Evolutionary conservation across 2,888 invertebrate genomes (phyloP).

Genomic region (Catocala sponsa): DNA sequence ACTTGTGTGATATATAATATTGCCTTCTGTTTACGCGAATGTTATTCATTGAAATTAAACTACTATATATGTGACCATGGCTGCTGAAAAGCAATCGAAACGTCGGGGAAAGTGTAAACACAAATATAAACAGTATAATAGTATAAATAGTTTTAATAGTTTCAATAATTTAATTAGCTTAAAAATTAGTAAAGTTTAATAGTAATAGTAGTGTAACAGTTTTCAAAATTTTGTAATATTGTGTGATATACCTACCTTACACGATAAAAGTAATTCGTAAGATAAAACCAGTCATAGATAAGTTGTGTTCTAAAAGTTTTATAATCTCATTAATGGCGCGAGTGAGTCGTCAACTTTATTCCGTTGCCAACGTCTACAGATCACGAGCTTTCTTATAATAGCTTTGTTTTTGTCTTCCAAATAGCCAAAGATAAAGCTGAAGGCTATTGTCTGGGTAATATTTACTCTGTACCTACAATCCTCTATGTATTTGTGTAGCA

Average conservation of each 20-base stretch:
- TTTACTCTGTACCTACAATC: conserved; percentile 39
- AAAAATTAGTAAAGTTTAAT: no score
- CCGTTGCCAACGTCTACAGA: conserved; percentile 48
- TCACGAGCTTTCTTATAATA: conserved; percentile 68
- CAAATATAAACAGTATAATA: no score
- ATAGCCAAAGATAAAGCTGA: conserved; percentile 66
- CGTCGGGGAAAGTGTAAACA: no score
- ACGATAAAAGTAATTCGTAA: conserved; percentile 37
- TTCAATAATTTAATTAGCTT: no score
- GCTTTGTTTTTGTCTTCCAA: conserved; percentile 75
- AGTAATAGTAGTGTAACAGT: no score
- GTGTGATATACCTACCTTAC: conserved; percentile 28
- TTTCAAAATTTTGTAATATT: no score
- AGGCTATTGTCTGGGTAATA: conserved; percentile 57
- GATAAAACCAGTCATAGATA: conserved; percentile 50
- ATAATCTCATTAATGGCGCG: conserved; percentile 75
- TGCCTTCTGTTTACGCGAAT: no score
- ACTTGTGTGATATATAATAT: no score
- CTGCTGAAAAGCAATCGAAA: no score
- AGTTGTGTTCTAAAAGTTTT: conserved; percentile 70
- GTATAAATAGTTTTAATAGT: no score
- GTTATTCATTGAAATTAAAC: no score
- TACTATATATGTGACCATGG: no score
- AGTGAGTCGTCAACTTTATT: conserved; percentile 62
- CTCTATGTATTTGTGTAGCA: conserved; percentile 46